phyloP scores from a whole-genome alignment of 1,140 invertebrate genomes.

The Drosophila repletoides region DNA sequence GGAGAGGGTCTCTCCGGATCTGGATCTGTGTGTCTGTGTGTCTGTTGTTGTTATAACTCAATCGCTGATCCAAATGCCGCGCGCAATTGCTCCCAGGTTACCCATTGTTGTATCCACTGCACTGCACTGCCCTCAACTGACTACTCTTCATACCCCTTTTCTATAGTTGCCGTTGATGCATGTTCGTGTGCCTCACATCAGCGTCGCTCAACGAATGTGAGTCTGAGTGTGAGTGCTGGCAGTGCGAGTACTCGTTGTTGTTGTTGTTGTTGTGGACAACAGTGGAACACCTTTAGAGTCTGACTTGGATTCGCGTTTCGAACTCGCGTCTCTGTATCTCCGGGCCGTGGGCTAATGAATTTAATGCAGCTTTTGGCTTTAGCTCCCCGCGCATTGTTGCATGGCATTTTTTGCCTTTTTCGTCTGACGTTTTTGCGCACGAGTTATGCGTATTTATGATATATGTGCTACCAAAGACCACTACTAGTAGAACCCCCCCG shows the following conservation, averaged over 20 bases:
- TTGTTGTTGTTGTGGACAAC: no score
- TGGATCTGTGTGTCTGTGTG: no score
- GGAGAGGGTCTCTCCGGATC: slow-evolving; percentile 1
- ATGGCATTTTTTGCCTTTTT: slow-evolving; percentile 71
- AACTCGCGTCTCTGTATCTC: slow-evolving; percentile 24
- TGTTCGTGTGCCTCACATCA: slow-evolving; percentile 50
- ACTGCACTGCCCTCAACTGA: background rate
- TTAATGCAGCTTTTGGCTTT: slow-evolving; percentile 71
- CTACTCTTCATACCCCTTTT: background rate
- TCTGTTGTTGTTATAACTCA: slow-evolving; percentile 79
- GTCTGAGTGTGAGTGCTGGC: slow-evolving; percentile 21
- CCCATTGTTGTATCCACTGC: slow-evolving; percentile 50
- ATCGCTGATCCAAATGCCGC: slow-evolving; percentile 78
- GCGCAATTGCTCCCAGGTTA: slow-evolving; percentile 75
- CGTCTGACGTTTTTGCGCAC: slow-evolving; percentile 78
- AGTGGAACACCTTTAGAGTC: slow-evolving; percentile 29
- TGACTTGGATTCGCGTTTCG: background rate
- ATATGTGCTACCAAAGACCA: slow-evolving; percentile 57
- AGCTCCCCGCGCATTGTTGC: slow-evolving; percentile 57
- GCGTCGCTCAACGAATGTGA: slow-evolving; percentile 37
- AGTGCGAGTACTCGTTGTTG: slow-evolving; percentile 36
- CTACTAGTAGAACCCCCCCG: slow-evolving; percentile 19
- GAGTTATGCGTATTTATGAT: slow-evolving; percentile 81
- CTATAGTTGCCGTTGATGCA: slow-evolving; percentile 33
- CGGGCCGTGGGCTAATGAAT: slow-evolving; percentile 66